These are phyloP conservation scores for Malthinus seriepunctatus DNA, from an alignment of 2,888 invertebrate species.

Conservation along the genomic window DNA sequence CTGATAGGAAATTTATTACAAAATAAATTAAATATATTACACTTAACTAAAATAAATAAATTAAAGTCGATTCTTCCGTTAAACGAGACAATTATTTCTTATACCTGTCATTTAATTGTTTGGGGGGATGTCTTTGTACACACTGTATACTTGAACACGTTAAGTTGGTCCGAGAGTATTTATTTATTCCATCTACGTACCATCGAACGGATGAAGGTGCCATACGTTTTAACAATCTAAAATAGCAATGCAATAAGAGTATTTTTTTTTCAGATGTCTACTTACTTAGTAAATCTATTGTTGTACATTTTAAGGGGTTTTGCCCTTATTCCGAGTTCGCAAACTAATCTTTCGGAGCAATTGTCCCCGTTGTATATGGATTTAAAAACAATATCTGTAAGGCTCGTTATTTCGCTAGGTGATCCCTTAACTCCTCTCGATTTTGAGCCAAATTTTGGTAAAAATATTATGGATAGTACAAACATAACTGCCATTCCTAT, in stretches of 20 bases:
- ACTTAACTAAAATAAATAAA: too few relatives aligned
- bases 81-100: too few relatives aligned
- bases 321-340: conserved; percentile 54
- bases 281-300: conserved; percentile 52
- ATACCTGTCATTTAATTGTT: neutral
- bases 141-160: conserved; percentile 52
- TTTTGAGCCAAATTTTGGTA: conserved; percentile 55
- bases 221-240: conserved; percentile 48
- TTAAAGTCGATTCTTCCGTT: too few relatives aligned
- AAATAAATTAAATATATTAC: too few relatives aligned
- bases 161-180: conserved; percentile 47
- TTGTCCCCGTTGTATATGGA: conserved; percentile 54
- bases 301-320: conserved; percentile 48
- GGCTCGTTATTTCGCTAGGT: conserved; percentile 47
- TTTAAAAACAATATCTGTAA: conserved; percentile 52
- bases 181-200: conserved; percentile 47
- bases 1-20: too few relatives aligned
- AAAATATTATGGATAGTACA: conserved; percentile 56
- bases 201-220: conserved; percentile 47
- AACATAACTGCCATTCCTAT: conserved; percentile 61
- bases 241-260: neutral
- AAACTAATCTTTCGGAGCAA: conserved; percentile 55
- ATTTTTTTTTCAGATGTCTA: conserved; percentile 7
- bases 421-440: conserved; percentile 41
- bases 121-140: conserved; percentile 34